Conservation (phyloP, 2,888 invertebrate species). For the Halictus quadricinctus region DNA sequence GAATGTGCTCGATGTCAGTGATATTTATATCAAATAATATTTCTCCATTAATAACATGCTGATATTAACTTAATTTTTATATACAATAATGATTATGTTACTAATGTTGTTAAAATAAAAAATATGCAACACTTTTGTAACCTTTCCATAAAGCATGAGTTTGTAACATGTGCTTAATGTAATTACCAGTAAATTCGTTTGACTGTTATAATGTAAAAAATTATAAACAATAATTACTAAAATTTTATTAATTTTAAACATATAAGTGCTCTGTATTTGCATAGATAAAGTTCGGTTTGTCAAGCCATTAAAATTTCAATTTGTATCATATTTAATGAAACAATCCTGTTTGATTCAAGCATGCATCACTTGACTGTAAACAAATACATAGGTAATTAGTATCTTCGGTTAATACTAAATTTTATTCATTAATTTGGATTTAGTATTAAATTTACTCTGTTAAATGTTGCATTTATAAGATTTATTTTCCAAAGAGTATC, state of each 20-base stretch:
- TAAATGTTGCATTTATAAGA: slow-evolving; percentile 11
- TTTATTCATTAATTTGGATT: slow-evolving; percentile 16
- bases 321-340: slow-evolving; percentile 5
- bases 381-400: slow-evolving; percentile 7
- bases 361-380: slow-evolving; percentile 14
- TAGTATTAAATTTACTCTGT: background rate
- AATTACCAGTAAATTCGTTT: slow-evolving; percentile 21
- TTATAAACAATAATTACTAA: slow-evolving; percentile 13
- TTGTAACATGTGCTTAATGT: slow-evolving; percentile 17
- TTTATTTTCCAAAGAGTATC: slow-evolving; percentile 11
- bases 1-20: slow-evolving; percentile 25
- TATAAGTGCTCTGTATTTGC: slow-evolving; percentile 26
- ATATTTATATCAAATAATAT: slow-evolving; percentile 35
- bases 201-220: background rate
- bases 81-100: slow-evolving; percentile 32
- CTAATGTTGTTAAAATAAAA: slow-evolving; percentile 28
- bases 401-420: slow-evolving; percentile 18
- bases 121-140: slow-evolving; percentile 12
- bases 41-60: slow-evolving; percentile 16
- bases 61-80: slow-evolving; percentile 41
- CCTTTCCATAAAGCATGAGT: slow-evolving; percentile 4
- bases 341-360: slow-evolving; percentile 26
- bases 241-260: slow-evolving; percentile 19
- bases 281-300: slow-evolving; percentile 23
- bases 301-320: slow-evolving; percentile 19